Evolutionary conservation across 1,140 invertebrate species (phyloP).

Genomic region (Vanessa tameamea): DNA sequence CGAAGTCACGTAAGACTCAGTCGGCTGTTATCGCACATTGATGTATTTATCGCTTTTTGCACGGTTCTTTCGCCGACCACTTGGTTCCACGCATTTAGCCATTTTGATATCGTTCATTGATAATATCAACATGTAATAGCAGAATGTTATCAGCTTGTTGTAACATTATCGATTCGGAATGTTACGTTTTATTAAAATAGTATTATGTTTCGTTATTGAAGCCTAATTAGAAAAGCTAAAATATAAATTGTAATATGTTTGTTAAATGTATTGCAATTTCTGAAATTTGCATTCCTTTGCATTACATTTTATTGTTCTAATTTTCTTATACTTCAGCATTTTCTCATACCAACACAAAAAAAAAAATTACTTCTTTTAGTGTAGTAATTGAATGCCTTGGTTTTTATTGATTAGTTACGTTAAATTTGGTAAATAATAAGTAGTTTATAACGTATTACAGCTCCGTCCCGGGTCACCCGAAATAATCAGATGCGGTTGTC

Average conservation of each 20-base stretch:
- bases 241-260: too few species aligned
- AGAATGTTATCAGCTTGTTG: constrained; percentile 11
- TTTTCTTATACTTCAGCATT: constrained; percentile 30
- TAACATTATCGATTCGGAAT: constrained; percentile 2
- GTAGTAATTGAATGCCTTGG: neutral
- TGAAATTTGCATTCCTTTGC: too few species aligned
- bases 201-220: neutral
- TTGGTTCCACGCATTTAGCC: constrained; percentile 7
- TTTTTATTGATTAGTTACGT: neutral
- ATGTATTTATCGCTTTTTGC: constrained; percentile 42
- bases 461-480: constrained; percentile 71
- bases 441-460: constrained; percentile 42
- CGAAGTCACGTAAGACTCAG: constrained; percentile 65
- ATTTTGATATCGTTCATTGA: constrained; percentile 11
- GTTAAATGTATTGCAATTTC: too few species aligned
- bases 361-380: neutral
- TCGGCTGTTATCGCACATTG: constrained; percentile 45
- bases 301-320: neutral
- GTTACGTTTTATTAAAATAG: neutral
- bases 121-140: constrained; percentile 7
- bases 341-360: neutral
- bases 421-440: neutral
- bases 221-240: neutral
- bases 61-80: constrained; percentile 10
- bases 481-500: constrained; percentile 78